Evolutionary conservation across 2,113 vertebrate genomes (phyloP).

Genomic region (Lutjanus erythropterus): DNA sequence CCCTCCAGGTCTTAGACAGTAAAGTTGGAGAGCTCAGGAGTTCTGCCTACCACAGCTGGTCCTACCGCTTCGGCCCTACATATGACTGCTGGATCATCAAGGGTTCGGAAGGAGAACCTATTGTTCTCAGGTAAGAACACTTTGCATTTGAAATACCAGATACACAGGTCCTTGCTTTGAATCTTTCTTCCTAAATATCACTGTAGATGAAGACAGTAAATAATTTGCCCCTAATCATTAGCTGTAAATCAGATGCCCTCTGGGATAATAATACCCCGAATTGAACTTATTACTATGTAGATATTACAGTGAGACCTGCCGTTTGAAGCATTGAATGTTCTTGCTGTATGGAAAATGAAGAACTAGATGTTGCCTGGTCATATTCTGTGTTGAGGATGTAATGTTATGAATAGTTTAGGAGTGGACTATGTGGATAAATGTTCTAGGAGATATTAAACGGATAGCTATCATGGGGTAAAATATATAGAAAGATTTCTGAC

Average conservation of each 20-base stretch:
- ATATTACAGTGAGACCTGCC: not conserved
- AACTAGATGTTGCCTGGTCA: not conserved
- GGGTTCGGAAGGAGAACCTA: constrained; percentile 71
- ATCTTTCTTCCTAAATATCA: not conserved
- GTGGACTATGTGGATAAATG: not conserved
- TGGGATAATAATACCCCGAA: not conserved
- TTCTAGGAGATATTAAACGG: not conserved
- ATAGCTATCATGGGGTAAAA: not conserved
- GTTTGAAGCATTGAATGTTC: not conserved
- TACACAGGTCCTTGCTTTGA: not conserved
- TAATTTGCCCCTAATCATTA: not conserved
- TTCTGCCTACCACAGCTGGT: constrained; percentile 77
- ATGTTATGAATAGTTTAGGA: not conserved
- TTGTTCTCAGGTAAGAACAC: constrained; percentile 83
- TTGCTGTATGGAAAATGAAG: not conserved
- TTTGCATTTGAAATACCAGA: not conserved
- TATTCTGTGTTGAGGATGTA: not conserved
- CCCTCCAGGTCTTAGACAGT: constrained; percentile 71
- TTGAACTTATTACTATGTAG: not conserved
- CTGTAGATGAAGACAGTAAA: not conserved
- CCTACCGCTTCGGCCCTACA: constrained; percentile 66
- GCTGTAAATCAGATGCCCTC: not conserved
- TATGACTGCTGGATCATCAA: constrained; percentile 84
- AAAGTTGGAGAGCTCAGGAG: constrained; percentile 81
- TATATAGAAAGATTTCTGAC: not conserved